Evolutionary conservation across 35 echinoderm and acorn worm species (phyloP), one percentile per base, ranked within the genome.

Genomic region (Holothuria glaberrima): DNA sequence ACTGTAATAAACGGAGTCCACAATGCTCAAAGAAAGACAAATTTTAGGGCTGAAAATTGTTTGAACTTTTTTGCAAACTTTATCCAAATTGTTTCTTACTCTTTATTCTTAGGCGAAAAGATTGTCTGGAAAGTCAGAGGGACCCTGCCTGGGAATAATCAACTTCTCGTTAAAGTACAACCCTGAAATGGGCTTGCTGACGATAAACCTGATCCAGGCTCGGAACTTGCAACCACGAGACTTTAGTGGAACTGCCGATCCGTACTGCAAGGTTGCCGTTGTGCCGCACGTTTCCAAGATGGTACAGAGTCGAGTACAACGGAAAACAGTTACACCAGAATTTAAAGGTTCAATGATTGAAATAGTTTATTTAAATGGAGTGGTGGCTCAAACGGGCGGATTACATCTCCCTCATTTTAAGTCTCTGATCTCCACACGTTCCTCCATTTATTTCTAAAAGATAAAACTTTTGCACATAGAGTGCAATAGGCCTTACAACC

Each of bases 91-190:
- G 19, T 24, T 31, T 29, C 48, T 59, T 24, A 58, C 46, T 83
- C 4, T 83, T 24, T 48, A 44, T 62, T 73, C 35, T 13, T 24
- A 92, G 75, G 75, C 62, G 25, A 60, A 88, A 24, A 89, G 62
- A 46, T 20, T 85, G 9, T 41, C 32, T 25, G 63, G 59, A 20
- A 87, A 80, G 24, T 74, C 67, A 29, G 90, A 94, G 34, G 97
- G 97, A 5, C 93, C 93, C 18, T 81, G 93, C 31, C 71, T 99
- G 17, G 97, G 97, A 0, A 95, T 99, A 35, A 91, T 99, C 70
- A 99, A 99, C 71, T 99, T 99, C 68, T 94, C 93, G 4, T 80
- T 99, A 22, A 99, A 93, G 76, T 99, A 99, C 63, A 92, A 94
- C 29, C 82, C 88, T 27, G 97, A 99, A 56, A 99, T 99, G 97